Conservation (phyloP, 2,113 vertebrate species). For the human (Homo sapiens) region GRCh38 chr15:73352001-73352500, state of each 20-base stretch:
- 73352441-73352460: background rate
- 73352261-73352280: background rate
- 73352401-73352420: background rate
- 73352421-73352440: background rate
- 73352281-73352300: background rate
- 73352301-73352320: background rate
- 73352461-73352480: background rate
- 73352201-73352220: background rate
- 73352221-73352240: background rate
- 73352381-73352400: background rate
- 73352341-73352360: background rate
- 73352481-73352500: background rate
- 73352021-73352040: background rate
- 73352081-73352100: background rate
- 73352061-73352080: background rate
- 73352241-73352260: background rate
- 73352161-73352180: background rate
- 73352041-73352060: background rate
- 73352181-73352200: background rate
- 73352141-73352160: background rate
- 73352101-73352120: background rate
- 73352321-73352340: background rate
- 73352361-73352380: background rate
- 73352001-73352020: background rate
- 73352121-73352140: background rate